A percentile compares a stretch with the other conserved stretches of the same genome.
Conservation (phyloP, 2,797 vertebrate species). For the Oophaga sylvatica region DNA sequence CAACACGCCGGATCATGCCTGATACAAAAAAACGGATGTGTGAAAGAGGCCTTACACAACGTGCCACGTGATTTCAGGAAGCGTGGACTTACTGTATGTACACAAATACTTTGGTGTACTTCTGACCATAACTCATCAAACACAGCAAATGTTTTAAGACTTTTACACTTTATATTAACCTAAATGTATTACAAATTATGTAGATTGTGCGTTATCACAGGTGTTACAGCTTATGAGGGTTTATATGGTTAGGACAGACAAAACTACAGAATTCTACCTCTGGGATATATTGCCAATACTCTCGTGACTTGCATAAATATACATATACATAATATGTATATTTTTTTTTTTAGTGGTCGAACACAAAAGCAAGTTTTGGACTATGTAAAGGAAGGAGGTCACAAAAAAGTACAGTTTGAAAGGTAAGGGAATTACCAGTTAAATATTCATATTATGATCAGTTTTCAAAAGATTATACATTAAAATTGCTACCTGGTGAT, state of each 20-base stretch:
- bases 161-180: too few relatives aligned
- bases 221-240: too few relatives aligned
- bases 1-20: too few relatives aligned
- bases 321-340: not conserved
- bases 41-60: too few relatives aligned
- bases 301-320: too few relatives aligned
- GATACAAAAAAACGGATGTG: too few relatives aligned
- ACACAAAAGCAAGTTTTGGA: conserved; percentile 99
- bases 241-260: too few relatives aligned
- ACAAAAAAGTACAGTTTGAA: conserved; percentile 96
- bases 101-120: not conserved
- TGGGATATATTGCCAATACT: too few relatives aligned
- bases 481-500: not conserved
- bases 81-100: not conserved
- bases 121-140: not conserved
- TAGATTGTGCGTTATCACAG: too few relatives aligned
- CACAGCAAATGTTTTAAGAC: too few relatives aligned
- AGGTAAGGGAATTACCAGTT: conserved; percentile 80
- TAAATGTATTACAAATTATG: too few relatives aligned
- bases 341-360: conserved; percentile 81
- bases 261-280: too few relatives aligned
- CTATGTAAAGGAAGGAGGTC: conserved; percentile 93
- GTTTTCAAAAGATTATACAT: not conserved
- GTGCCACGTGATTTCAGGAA: not conserved
- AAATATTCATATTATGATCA: not conserved